Evolutionary conservation across 2,888 invertebrate species (phyloP).

Genomic region (Sturmia bella): DNA sequence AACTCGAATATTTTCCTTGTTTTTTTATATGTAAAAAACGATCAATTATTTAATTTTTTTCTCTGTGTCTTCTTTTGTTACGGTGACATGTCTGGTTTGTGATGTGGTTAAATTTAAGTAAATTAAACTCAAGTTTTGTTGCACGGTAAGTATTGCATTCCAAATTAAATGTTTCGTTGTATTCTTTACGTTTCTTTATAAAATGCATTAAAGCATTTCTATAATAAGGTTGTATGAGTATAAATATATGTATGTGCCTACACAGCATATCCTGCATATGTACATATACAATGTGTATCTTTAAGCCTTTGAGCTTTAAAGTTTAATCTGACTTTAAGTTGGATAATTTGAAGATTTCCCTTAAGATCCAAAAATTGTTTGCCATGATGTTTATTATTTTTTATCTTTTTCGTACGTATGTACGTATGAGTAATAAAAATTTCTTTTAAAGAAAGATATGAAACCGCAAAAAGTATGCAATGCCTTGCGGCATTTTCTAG

Average conservation of each 20-base stretch:
- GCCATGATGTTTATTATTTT: constrained; percentile 24
- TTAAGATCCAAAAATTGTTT: constrained; percentile 53
- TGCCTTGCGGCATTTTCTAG: constrained; percentile 55
- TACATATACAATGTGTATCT: not conserved
- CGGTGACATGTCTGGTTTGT: constrained; percentile 61
- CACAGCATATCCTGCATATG: no score
- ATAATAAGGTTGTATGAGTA: constrained; percentile 18
- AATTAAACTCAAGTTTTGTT: constrained; percentile 53
- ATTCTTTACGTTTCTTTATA: constrained; percentile 26
- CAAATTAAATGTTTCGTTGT: constrained; percentile 54
- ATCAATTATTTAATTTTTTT: constrained; percentile 8
- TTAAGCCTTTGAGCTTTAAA: constrained; percentile 37
- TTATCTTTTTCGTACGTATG: constrained; percentile 1
- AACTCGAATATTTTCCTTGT: constrained; percentile 18
- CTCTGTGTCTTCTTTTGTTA: constrained; percentile 36
- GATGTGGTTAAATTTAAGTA: constrained; percentile 65
- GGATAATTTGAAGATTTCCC: constrained; percentile 67
- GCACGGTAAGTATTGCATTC: constrained; percentile 16
- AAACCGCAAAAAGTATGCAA: constrained; percentile 55
- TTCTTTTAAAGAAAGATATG: constrained; percentile 37
- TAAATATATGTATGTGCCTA: not conserved
- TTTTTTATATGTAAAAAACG: constrained; percentile 16
- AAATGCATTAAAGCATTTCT: constrained; percentile 24
- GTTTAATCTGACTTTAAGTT: constrained; percentile 55
- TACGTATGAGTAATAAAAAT: constrained; percentile 25